Percentiles rank a stretch among this genome's conserved stretches.
phyloP scores from a whole-genome alignment of 1,140 invertebrate genomes.

The Centruroides sculpturatus region DNA sequence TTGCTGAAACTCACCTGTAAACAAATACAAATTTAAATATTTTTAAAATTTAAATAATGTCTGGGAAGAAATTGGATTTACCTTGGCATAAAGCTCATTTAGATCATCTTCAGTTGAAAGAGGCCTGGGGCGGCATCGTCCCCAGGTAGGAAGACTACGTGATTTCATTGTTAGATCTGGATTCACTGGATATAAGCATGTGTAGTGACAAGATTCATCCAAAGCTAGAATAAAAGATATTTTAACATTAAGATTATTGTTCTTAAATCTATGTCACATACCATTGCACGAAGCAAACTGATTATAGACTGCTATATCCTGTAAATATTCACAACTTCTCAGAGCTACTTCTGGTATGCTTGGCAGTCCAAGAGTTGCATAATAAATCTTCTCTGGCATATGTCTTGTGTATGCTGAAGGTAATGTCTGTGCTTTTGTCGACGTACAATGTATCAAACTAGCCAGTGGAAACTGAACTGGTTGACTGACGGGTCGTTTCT shows the following conservation, averaged over 20 bases:
- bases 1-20: constrained; percentile 24
- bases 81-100: constrained; percentile 54
- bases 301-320: constrained; percentile 14
- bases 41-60: neutral
- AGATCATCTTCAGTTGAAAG: constrained; percentile 49
- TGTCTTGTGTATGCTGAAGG: constrained; percentile 3
- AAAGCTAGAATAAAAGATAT: constrained; percentile 33
- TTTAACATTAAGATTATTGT: too few relatives aligned
- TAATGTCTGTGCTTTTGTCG: constrained; percentile 3
- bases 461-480: constrained; percentile 12
- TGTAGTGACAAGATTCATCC: constrained; percentile 34
- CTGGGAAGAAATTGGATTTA: constrained; percentile 17
- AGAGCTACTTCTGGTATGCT: constrained; percentile 35
- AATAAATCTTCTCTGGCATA: neutral
- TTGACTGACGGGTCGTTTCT: constrained; percentile 15
- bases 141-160: constrained; percentile 47
- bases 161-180: constrained; percentile 40
- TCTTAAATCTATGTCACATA: too few relatives aligned
- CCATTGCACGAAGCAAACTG: constrained; percentile 48
- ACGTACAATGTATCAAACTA: constrained; percentile 4
- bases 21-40: neutral
- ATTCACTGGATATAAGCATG: constrained; percentile 6
- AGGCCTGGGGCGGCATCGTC: constrained; percentile 43
- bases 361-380: constrained; percentile 25
- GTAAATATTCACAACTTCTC: constrained; percentile 6